A percentile compares a stretch with the other conserved stretches of the same genome.
Evolutionary conservation across 2,888 invertebrate genomes (phyloP).

Genomic region (Calliscelio sp.): DNA sequence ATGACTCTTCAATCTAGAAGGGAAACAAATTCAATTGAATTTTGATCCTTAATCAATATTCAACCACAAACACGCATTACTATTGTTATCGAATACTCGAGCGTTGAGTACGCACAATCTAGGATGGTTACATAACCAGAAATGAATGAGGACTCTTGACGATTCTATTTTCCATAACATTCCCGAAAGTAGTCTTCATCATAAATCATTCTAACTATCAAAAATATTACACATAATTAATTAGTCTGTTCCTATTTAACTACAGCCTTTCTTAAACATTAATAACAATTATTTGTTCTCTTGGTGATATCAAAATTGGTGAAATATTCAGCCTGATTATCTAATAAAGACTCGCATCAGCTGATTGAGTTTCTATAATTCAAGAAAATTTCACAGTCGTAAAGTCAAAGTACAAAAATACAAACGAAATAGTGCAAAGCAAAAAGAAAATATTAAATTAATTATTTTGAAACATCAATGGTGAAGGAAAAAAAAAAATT

Average conservation of each 20-base stretch:
- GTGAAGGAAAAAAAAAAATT: no score
- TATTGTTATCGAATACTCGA: constrained; percentile 61
- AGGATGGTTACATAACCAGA: constrained; percentile 62
- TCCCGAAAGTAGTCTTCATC: constrained; percentile 33
- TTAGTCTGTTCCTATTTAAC: constrained; percentile 2
- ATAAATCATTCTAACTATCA: constrained; percentile 39
- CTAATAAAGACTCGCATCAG: not conserved
- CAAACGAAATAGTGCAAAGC: no score
- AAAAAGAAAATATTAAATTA: no score
- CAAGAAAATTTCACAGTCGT: not conserved
- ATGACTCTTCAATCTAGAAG: constrained; percentile 61
- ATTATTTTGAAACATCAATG: no score
- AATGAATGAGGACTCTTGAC: constrained; percentile 53
- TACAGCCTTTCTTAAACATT: not conserved
- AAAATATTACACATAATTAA: constrained; percentile 37
- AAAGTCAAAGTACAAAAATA: no score
- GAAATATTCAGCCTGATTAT: no score
- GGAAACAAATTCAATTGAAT: constrained; percentile 69
- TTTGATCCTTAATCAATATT: constrained; percentile 72
- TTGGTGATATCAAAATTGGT: no score
- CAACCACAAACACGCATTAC: constrained; percentile 71
- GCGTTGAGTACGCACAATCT: constrained; percentile 63
- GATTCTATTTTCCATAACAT: constrained; percentile 51
- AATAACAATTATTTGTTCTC: no score
- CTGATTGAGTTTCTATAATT: constrained; percentile 20